These are phyloP conservation scores for Tympanoctomys barrerae DNA, from an alignment of 2,797 vertebrate genomes.

Conservation along the genomic window DNA sequence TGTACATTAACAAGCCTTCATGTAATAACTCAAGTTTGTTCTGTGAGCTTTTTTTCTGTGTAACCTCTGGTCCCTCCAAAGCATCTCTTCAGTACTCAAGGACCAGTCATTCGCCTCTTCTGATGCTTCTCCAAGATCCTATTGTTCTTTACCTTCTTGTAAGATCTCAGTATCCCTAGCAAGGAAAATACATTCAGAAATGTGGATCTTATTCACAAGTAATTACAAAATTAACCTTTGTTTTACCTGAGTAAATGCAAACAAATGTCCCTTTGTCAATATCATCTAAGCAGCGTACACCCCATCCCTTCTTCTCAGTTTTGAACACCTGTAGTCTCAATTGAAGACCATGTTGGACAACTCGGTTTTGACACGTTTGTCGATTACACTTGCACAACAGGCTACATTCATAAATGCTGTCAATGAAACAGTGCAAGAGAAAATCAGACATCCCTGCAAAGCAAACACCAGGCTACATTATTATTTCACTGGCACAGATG, in stretches of 20 bases:
- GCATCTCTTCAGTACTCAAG: not conserved
- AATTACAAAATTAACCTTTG: slow-evolving; percentile 54
- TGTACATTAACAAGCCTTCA: not conserved
- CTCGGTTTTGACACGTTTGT: slow-evolving; percentile 94
- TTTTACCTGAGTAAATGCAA: slow-evolving; percentile 95
- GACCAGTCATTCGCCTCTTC: not conserved
- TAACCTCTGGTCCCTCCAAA: not conserved
- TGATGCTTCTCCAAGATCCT: not conserved
- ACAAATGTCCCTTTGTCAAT: slow-evolving; percentile 95
- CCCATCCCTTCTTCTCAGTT: slow-evolving; percentile 93
- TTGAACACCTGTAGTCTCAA: slow-evolving; percentile 96
- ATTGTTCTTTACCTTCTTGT: not conserved
- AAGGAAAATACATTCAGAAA: slow-evolving; percentile 59
- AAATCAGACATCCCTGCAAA: slow-evolving; percentile 36
- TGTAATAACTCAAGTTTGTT: slow-evolving; percentile 12
- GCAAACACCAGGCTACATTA: slow-evolving; percentile 14
- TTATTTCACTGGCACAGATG: not conserved
- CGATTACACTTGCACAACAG: slow-evolving; percentile 93
- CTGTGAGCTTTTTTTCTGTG: slow-evolving; percentile 1
- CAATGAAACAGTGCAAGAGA: slow-evolving; percentile 71
- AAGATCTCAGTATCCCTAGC: not conserved
- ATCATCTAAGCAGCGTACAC: slow-evolving; percentile 96
- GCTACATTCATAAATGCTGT: slow-evolving; percentile 95
- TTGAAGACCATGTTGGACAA: slow-evolving; percentile 94
- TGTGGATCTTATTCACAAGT: not conserved